Evolutionary conservation across 1,140 invertebrate species (phyloP).

Genomic region (Octopus bimaculoides): DNA sequence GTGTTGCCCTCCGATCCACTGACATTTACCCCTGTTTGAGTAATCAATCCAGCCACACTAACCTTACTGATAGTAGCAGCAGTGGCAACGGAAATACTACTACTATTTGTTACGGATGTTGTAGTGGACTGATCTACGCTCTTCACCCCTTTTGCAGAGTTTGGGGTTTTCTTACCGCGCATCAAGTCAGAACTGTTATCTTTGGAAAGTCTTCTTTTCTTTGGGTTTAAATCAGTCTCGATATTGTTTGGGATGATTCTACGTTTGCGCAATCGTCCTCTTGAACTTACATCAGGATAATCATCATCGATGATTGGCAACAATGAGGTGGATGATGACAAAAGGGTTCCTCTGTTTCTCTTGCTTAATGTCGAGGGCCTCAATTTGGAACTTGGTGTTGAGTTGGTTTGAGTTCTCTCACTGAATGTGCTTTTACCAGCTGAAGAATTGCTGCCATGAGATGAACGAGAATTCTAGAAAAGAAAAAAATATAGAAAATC

Average conservation of each 20-base stretch:
- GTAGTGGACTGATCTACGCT: conserved; percentile 8
- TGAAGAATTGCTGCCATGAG: too few relatives aligned
- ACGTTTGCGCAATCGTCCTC: conserved; percentile 48
- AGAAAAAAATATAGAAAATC: too few relatives aligned
- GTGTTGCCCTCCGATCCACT: neutral
- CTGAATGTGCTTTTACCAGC: too few relatives aligned
- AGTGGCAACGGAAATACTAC: conserved; percentile 17
- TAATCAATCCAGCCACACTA: neutral
- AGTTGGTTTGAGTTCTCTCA: too few relatives aligned
- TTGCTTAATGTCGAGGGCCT: too few relatives aligned
- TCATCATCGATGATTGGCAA: conserved; percentile 21
- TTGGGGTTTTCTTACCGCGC: neutral
- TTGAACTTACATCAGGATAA: conserved; percentile 42
- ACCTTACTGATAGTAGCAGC: conserved; percentile 8
- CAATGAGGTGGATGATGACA: too few relatives aligned
- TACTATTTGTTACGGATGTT: too few relatives aligned
- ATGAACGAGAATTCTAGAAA: too few relatives aligned
- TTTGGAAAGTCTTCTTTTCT: conserved; percentile 28
- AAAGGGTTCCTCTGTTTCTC: too few relatives aligned
- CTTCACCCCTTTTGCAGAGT: conserved; percentile 11
- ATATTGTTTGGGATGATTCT: conserved; percentile 49
- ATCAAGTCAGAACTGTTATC: neutral
- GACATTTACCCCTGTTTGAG: neutral
- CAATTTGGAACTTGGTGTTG: too few relatives aligned
- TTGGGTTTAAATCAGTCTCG: conserved; percentile 37